Conservation (phyloP, 2,888 invertebrate genomes). For the Campaea margaritaria region DNA sequence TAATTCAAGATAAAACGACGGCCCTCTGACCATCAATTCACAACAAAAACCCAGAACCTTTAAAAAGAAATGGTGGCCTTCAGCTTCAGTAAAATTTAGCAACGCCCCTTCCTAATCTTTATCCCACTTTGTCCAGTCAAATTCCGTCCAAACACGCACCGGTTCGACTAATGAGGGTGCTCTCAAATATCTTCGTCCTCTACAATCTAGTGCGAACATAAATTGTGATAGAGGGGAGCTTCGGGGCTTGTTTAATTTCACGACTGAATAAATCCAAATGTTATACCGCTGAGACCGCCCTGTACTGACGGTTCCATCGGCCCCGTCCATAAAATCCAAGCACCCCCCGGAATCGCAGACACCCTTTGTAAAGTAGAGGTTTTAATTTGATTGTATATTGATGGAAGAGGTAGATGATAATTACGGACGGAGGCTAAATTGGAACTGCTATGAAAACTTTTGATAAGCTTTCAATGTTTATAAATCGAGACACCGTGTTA, state of each 20-base stretch:
- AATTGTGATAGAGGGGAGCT: slow-evolving; percentile 78
- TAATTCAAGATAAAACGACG: too few species aligned
- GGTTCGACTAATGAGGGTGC: slow-evolving; percentile 72
- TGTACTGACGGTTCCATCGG: slow-evolving; percentile 65
- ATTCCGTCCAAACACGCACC: slow-evolving; percentile 19
- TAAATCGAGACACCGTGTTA: neutral
- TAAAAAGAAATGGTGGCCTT: too few species aligned
- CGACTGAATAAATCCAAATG: slow-evolving; percentile 84
- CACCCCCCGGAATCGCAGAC: slow-evolving; percentile 47
- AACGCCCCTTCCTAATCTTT: neutral
- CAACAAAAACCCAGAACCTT: too few species aligned
- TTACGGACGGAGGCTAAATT: neutral
- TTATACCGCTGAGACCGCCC: slow-evolving; percentile 66
- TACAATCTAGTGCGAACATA: slow-evolving; percentile 82
- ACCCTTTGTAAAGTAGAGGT: slow-evolving; percentile 28
- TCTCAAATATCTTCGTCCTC: slow-evolving; percentile 67
- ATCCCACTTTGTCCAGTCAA: slow-evolving; percentile 12
- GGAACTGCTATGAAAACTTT: neutral
- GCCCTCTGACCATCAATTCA: too few species aligned
- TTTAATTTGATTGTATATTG: slow-evolving; percentile 32
- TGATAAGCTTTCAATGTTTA: neutral
- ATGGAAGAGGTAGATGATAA: slow-evolving; percentile 16
- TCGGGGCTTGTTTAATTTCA: slow-evolving; percentile 82
- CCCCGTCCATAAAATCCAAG: slow-evolving; percentile 70
- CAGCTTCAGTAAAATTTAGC: neutral